phyloP scores from a whole-genome alignment of 2,113 vertebrate species.

The Silurus meridionalis region DNA sequence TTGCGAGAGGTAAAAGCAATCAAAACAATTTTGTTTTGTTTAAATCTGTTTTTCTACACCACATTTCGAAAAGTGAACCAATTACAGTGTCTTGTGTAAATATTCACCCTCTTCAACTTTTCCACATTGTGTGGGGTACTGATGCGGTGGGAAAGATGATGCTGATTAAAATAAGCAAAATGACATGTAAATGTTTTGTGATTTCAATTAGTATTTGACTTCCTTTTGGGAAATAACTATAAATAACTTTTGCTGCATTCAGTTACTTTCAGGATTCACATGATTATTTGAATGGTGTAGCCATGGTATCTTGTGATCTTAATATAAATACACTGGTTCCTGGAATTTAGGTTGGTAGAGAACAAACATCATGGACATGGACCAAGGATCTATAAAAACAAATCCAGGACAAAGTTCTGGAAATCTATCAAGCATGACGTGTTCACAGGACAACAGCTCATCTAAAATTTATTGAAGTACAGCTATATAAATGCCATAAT shows the following conservation, averaged over 20 bases:
- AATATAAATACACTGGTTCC: background rate
- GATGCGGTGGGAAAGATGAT: background rate
- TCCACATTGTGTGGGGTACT: background rate
- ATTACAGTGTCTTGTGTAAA: background rate
- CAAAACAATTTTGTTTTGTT: background rate
- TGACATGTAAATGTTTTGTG: background rate
- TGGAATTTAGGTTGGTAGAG: background rate
- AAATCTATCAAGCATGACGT: background rate
- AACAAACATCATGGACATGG: background rate
- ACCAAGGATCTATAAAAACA: background rate
- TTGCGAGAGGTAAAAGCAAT: background rate
- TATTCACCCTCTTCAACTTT: background rate
- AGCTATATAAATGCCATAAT: background rate
- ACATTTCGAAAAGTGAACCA: background rate
- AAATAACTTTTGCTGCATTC: background rate
- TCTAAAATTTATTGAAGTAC: background rate
- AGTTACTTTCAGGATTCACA: background rate
- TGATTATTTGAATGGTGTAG: background rate
- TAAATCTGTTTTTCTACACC: background rate
- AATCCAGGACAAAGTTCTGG: slow-evolving; percentile 3
- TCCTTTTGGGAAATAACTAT: background rate
- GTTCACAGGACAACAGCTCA: background rate
- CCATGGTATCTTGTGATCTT: background rate
- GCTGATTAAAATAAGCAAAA: background rate
- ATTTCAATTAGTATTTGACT: background rate